Conservation (phyloP, 2,113 vertebrate genomes). For the Oryzias javanicus region DNA sequence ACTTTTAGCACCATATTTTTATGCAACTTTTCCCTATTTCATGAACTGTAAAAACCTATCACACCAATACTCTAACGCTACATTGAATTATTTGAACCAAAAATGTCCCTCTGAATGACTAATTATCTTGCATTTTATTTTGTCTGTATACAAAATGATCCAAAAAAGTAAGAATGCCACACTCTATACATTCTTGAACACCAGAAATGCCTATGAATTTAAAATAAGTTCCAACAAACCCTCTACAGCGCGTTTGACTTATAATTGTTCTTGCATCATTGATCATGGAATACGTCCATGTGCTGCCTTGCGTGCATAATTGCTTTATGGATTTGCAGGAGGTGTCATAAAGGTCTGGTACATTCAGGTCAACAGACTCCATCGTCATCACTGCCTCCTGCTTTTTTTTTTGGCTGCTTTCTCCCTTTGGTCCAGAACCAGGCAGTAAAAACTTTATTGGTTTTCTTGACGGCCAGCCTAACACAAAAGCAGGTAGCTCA, state of each 20-base stretch:
- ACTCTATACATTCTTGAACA: no score
- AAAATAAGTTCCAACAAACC: neutral
- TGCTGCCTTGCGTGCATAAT: neutral
- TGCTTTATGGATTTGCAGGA: neutral
- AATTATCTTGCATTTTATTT: slow-evolving; percentile 22
- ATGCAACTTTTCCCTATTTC: no score
- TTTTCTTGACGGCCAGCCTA: neutral
- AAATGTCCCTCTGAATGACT: slow-evolving; percentile 26
- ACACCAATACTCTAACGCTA: no score
- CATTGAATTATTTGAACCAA: neutral
- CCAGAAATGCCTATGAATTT: no score
- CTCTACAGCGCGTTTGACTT: neutral
- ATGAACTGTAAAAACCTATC: no score
- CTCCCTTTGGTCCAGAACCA: neutral
- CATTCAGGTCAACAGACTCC: neutral
- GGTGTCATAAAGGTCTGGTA: neutral
- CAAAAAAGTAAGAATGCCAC: no score
- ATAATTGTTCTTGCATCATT: neutral
- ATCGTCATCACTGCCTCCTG: neutral
- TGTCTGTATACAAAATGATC: no score
- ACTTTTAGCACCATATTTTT: no score
- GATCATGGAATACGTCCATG: neutral
- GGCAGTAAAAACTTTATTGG: neutral
- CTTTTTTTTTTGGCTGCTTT: neutral
- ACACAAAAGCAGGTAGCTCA: neutral